phyloP scores from a whole-genome alignment of 2,113 vertebrate species.

The Sebastes fasciatus region DNA sequence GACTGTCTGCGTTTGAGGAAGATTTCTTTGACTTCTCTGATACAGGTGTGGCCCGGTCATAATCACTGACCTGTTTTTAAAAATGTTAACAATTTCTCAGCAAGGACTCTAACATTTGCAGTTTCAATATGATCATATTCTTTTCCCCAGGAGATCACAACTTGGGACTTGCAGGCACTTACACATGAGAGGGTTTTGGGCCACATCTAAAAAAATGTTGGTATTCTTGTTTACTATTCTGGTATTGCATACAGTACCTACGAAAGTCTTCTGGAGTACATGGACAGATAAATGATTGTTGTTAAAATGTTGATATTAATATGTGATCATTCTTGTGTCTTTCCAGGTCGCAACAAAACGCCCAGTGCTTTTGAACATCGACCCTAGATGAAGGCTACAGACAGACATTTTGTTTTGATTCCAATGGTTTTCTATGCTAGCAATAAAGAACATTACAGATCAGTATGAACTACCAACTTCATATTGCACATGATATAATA shows the following conservation, averaged over 20 bases:
- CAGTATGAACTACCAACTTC: background rate
- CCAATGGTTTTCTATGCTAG: background rate
- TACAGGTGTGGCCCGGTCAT: conserved; percentile 38
- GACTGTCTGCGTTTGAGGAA: conserved; percentile 61
- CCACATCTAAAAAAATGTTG: conserved; percentile 20
- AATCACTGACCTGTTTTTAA: background rate
- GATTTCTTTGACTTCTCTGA: conserved; percentile 75
- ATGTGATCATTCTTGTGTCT: background rate
- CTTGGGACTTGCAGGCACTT: conserved; percentile 6
- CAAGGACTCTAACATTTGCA: background rate
- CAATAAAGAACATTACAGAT: background rate
- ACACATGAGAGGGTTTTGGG: background rate
- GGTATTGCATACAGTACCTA: background rate
- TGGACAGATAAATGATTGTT: background rate
- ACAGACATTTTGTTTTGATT: background rate
- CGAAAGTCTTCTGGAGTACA: background rate
- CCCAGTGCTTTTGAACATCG: conserved; percentile 26
- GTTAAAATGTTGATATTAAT: background rate
- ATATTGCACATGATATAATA: background rate
- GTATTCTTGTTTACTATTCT: conserved; percentile 35
- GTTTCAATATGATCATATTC: background rate
- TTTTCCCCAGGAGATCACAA: conserved; percentile 22
- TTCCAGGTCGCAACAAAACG: conserved; percentile 41
- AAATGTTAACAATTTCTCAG: background rate
- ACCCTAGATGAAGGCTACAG: conserved; percentile 6